phyloP scores from a whole-genome alignment of 2,113 vertebrate species.

The Pristiophorus japonicus region DNA sequence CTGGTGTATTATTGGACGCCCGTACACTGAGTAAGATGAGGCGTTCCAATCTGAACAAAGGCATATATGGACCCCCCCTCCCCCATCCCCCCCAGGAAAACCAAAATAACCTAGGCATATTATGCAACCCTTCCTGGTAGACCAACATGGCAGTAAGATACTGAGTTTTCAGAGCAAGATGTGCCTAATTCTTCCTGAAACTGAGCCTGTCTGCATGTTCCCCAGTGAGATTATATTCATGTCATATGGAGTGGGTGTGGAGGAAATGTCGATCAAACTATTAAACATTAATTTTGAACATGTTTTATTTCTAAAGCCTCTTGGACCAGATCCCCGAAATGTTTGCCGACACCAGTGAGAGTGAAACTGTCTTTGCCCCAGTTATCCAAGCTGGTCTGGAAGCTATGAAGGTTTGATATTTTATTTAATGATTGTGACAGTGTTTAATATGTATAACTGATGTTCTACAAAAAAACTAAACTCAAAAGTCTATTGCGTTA shows the following conservation, averaged over 20 bases:
- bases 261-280: background rate
- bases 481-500: background rate
- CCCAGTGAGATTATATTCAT: background rate
- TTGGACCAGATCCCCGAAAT: constrained; percentile 93
- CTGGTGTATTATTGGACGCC: too few relatives aligned
- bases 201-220: background rate
- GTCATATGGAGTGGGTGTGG: background rate
- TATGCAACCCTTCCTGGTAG: background rate
- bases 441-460: background rate
- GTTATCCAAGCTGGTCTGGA: constrained; percentile 90
- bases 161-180: background rate
- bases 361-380: constrained; percentile 84
- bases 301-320: constrained; percentile 57
- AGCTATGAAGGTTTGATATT: constrained; percentile 77
- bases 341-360: constrained; percentile 86
- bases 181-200: background rate
- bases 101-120: background rate
- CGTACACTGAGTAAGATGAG: background rate
- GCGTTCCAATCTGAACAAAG: background rate
- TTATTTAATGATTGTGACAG: background rate
- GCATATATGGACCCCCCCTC: background rate
- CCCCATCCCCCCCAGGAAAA: background rate
- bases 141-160: background rate
- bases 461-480: background rate
- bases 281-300: background rate